Conservation (phyloP, 1,140 invertebrate genomes). For the Procambarus virginalis region DNA sequence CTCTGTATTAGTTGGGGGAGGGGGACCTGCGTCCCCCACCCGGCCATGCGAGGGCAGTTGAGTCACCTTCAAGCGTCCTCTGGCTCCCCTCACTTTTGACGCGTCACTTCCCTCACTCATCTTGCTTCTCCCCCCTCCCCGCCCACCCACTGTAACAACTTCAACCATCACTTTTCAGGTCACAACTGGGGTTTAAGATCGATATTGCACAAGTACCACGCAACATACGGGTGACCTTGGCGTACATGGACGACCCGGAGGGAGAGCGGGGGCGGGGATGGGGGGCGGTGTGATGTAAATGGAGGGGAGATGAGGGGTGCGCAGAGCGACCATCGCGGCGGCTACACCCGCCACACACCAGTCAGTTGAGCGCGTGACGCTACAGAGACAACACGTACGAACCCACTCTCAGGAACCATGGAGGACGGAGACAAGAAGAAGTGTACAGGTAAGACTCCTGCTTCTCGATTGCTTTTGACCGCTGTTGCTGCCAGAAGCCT, state of each 20-base stretch:
- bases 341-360: neutral
- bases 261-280: neutral
- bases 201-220: neutral
- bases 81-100: neutral
- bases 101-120: neutral
- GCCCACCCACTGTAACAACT: neutral
- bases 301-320: neutral
- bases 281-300: too few species aligned
- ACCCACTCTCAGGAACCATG: neutral
- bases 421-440: neutral
- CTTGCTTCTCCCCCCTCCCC: neutral
- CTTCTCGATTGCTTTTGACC: too few species aligned
- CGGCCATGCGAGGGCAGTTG: neutral
- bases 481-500: too few species aligned
- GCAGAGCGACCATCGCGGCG: neutral
- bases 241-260: neutral
- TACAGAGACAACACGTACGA: neutral
- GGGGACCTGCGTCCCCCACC: neutral
- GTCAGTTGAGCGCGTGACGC: neutral
- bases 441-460: neutral
- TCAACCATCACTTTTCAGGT: neutral
- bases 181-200: neutral
- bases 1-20: neutral
- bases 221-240: neutral
- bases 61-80: slow-evolving; percentile 1